Evolutionary conservation across 2,113 vertebrate species (phyloP).

Genomic region (Ammodramus savannarum): DNA sequence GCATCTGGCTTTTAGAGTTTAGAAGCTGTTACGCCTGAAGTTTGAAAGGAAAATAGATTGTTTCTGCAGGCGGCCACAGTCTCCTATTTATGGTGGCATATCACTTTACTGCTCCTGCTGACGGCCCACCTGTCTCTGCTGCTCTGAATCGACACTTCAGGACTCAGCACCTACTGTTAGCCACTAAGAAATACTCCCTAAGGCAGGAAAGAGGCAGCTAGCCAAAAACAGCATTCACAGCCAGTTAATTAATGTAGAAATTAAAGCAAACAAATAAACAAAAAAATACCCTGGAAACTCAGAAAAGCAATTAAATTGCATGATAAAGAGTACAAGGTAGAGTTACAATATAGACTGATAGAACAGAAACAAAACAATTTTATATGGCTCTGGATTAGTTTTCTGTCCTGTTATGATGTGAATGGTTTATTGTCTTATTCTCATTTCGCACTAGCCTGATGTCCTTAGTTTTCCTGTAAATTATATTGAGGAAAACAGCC

Average conservation of each 20-base stretch:
- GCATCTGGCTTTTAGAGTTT: not conserved
- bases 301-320: not conserved
- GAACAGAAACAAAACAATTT: not conserved
- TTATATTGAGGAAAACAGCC: not conserved
- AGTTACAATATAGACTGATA: not conserved
- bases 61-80: not conserved
- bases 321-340: not conserved
- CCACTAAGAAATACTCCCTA: not conserved
- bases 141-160: not conserved
- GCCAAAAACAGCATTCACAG: not conserved
- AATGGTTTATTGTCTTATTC: not conserved
- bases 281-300: not conserved
- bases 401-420: not conserved
- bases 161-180: conserved; percentile 5
- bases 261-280: not conserved
- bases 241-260: not conserved
- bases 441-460: not conserved
- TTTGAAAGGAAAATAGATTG: not conserved
- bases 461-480: not conserved
- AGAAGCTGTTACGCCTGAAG: not conserved
- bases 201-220: conserved; percentile 19
- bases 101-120: conserved; percentile 24
- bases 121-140: not conserved
- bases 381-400: not conserved
- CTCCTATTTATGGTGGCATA: not conserved